A percentile compares a stretch with the other conserved stretches of the same genome.
Conservation (phyloP, 2,888 invertebrate species). For the Catocala fraxini region DNA sequence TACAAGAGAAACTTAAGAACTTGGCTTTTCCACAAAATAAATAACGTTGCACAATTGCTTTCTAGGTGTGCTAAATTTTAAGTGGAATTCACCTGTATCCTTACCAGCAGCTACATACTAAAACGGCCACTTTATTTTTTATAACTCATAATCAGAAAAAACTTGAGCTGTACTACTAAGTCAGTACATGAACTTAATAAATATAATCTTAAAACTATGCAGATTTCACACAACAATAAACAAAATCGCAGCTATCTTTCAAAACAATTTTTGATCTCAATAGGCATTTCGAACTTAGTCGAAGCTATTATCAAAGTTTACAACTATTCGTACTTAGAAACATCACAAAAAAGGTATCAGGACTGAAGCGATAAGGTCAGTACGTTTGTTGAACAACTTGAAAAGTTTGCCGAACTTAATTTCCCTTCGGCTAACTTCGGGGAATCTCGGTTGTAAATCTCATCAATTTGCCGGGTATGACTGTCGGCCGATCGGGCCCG, state of each 20-base stretch:
- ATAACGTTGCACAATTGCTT: too few relatives aligned
- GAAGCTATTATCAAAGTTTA: slow-evolving; percentile 34
- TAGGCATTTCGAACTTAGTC: slow-evolving; percentile 18
- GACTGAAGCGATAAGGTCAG: slow-evolving; percentile 65
- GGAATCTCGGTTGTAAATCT: slow-evolving; percentile 80
- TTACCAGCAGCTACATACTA: too few relatives aligned
- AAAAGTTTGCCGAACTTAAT: slow-evolving; percentile 78
- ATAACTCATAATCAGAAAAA: too few relatives aligned
- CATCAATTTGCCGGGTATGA: slow-evolving; percentile 79
- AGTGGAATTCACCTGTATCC: too few relatives aligned
- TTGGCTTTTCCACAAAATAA: too few relatives aligned
- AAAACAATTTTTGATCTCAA: slow-evolving; percentile 16
- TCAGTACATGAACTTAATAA: too few relatives aligned
- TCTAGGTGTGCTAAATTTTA: too few relatives aligned
- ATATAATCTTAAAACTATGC: too few relatives aligned
- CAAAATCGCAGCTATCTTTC: not conserved
- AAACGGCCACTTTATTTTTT: too few relatives aligned
- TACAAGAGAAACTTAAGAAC: too few relatives aligned
- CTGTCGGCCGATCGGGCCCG: slow-evolving; percentile 58
- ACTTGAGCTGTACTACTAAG: too few relatives aligned
- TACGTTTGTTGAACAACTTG: slow-evolving; percentile 64
- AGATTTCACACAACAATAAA: too few relatives aligned
- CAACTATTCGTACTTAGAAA: slow-evolving; percentile 35
- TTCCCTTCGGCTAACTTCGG: slow-evolving; percentile 78
- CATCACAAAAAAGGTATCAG: slow-evolving; percentile 46